Evolutionary conservation across 2,113 vertebrate genomes (phyloP).

Genomic region (Jaculus jaculus): DNA sequence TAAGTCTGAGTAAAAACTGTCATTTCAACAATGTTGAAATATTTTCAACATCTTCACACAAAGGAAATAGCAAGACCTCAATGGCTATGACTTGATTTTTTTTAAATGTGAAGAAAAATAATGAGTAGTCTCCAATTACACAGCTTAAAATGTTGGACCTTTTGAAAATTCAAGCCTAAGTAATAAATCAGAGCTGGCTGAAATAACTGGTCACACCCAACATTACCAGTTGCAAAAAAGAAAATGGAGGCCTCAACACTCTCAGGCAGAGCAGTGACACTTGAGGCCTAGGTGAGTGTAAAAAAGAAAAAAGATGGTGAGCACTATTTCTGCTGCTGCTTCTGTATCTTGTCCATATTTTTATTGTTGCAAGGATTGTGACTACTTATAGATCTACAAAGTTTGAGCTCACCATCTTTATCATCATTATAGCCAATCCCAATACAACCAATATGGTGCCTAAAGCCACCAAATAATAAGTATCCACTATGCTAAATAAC

Average conservation of each 20-base stretch:
- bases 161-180: background rate
- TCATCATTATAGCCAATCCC: background rate
- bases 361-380: background rate
- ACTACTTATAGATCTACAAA: background rate
- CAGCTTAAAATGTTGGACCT: slow-evolving; percentile 25
- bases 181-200: background rate
- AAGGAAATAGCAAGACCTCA: background rate
- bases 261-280: background rate
- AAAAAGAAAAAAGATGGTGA: background rate
- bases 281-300: background rate
- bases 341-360: background rate
- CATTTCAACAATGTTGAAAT: background rate
- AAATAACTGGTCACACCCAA: background rate
- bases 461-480: background rate
- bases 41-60: background rate
- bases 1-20: slow-evolving; percentile 9
- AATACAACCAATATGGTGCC: background rate
- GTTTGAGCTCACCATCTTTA: background rate
- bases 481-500: background rate
- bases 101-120: background rate
- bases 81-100: background rate
- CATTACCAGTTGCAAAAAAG: background rate
- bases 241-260: background rate
- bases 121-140: background rate
- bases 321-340: background rate